Conservation (phyloP, 2,113 vertebrate genomes). For the Antechinus flavipes region DNA sequence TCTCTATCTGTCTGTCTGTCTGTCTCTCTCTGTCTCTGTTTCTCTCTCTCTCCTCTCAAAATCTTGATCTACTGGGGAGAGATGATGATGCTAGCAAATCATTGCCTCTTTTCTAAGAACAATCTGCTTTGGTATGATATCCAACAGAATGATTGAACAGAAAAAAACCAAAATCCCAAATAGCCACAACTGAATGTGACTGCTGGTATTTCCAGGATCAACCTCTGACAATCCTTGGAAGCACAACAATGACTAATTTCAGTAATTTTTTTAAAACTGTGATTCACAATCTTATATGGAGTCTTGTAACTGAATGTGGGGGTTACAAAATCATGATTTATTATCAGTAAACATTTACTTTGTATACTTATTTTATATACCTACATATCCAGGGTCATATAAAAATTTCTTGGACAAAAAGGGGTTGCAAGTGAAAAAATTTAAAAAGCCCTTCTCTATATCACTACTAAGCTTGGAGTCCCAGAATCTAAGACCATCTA, state of each 20-base stretch:
- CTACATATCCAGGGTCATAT: too few species aligned
- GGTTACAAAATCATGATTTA: too few species aligned
- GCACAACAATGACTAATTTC: background rate
- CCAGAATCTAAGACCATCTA: background rate
- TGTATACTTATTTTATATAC: too few species aligned
- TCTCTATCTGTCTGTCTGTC: slow-evolving; percentile 17
- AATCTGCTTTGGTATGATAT: slow-evolving; percentile 67
- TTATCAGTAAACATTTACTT: too few species aligned
- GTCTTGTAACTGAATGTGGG: too few species aligned
- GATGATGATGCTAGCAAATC: slow-evolving; percentile 75
- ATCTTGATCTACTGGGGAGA: slow-evolving; percentile 60
- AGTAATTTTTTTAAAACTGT: too few species aligned
- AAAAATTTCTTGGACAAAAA: too few species aligned
- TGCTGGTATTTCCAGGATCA: slow-evolving; percentile 7
- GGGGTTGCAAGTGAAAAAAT: too few species aligned
- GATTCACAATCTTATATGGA: too few species aligned
- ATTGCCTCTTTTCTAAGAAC: slow-evolving; percentile 75
- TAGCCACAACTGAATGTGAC: slow-evolving; percentile 27
- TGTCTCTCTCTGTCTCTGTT: too few species aligned
- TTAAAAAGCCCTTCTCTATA: background rate
- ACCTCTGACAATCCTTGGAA: background rate
- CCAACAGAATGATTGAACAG: slow-evolving; percentile 50
- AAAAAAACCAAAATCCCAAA: slow-evolving; percentile 61
- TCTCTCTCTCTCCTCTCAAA: slow-evolving; percentile 23
- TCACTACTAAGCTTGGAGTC: background rate